phyloP scores from a whole-genome alignment of 2,113 vertebrate genomes.

The Oxyruncus cristatus region DNA sequence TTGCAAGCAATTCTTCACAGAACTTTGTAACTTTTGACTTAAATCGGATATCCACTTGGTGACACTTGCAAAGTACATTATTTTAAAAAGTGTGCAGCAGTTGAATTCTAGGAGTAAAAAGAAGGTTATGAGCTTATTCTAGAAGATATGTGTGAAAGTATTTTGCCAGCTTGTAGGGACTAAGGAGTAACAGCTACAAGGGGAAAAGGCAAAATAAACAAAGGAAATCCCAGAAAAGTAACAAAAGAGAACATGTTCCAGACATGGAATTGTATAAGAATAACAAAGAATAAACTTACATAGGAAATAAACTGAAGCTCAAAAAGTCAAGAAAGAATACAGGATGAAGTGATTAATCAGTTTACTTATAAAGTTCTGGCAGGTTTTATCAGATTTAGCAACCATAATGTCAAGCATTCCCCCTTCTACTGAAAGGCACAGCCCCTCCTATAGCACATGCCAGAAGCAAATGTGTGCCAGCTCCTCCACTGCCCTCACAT shows the following conservation, averaged over 20 bases:
- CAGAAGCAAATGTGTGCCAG: background rate
- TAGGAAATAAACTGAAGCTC: background rate
- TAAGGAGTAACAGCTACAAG: background rate
- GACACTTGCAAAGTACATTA: background rate
- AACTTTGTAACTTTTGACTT: background rate
- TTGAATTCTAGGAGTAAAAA: background rate
- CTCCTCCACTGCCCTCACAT: background rate
- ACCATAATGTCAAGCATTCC: background rate
- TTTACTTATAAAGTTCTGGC: background rate
- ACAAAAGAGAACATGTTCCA: background rate
- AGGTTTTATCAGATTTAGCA: background rate
- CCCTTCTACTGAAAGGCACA: background rate
- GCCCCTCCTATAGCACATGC: rapidly evolving
- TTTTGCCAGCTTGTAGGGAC: background rate
- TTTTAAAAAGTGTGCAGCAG: background rate
- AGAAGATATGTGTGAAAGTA: background rate
- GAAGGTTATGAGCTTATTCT: background rate
- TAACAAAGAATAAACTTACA: background rate
- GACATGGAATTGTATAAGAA: background rate
- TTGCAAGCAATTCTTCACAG: background rate
- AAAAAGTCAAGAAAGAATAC: background rate
- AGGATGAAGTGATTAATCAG: background rate
- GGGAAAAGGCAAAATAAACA: background rate
- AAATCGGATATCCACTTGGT: background rate
- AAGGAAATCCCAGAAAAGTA: background rate